Conservation (phyloP, 2,888 invertebrate species). For the Ennomos erosarius region DNA sequence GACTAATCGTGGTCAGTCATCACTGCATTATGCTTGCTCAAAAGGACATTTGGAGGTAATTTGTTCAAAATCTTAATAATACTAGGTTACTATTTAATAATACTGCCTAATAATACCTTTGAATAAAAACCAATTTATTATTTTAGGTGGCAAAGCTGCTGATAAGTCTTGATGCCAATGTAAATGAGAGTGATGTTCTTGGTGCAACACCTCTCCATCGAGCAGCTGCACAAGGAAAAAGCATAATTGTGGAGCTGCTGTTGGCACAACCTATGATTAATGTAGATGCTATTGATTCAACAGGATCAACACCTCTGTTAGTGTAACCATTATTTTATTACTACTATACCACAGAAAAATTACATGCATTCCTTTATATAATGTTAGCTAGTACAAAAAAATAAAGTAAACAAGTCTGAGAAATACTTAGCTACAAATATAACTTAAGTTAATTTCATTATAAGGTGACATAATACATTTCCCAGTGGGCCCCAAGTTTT, state of each 20-base stretch:
- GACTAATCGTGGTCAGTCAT: constrained; percentile 90
- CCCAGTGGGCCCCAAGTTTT: too few relatives aligned
- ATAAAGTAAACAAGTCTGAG: too few relatives aligned
- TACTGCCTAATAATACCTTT: neutral
- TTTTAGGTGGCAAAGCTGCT: constrained; percentile 88
- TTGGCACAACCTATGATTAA: constrained; percentile 82
- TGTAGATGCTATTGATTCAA: constrained; percentile 87
- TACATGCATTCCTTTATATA: too few relatives aligned
- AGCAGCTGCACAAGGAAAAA: constrained; percentile 91
- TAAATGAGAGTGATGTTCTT: constrained; percentile 88
- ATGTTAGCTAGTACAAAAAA: too few relatives aligned
- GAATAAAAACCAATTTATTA: constrained; percentile 16
- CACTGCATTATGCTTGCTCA: constrained; percentile 94
- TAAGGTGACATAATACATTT: too few relatives aligned
- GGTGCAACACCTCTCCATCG: constrained; percentile 92
- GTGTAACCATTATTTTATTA: constrained; percentile 49
- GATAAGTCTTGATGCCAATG: constrained; percentile 87
- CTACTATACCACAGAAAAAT: too few relatives aligned
- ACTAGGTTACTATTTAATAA: neutral
- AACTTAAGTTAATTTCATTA: too few relatives aligned
- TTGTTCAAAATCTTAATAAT: neutral
- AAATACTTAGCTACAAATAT: too few relatives aligned
- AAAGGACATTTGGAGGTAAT: constrained; percentile 90
- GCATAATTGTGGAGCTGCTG: constrained; percentile 88
- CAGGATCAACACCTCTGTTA: constrained; percentile 91